These are phyloP conservation scores for Trachelus stipa DNA, from an alignment of 2,888 invertebrate genomes.

Conservation along the genomic window DNA sequence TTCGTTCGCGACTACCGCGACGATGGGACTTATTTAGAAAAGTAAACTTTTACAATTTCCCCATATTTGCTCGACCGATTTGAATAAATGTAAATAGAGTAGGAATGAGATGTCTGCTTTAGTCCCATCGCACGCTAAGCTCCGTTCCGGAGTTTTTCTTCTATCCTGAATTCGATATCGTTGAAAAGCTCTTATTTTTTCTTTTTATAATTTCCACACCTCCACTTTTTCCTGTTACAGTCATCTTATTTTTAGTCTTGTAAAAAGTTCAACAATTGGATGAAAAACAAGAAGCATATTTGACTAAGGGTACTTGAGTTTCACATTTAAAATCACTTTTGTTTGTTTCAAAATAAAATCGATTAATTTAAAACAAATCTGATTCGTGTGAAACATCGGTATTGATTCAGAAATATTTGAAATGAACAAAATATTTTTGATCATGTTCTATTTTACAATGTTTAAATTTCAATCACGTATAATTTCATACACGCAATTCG, in stretches of 20 bases:
- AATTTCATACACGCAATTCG: not conserved
- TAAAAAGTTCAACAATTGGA: not conserved
- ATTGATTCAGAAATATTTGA: not conserved
- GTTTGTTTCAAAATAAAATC: not conserved
- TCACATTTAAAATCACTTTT: not conserved
- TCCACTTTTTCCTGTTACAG: not conserved
- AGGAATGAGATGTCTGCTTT: not conserved
- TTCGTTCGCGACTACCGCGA: not conserved
- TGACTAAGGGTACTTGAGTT: not conserved
- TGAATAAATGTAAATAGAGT: not conserved
- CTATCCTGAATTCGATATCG: not conserved
- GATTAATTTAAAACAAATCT: not conserved
- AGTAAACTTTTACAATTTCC: not conserved
- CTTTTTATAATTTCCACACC: not conserved
- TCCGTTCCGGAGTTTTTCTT: not conserved
- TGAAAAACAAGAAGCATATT: not conserved
- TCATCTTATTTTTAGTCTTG: not conserved
- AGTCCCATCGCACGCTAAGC: not conserved
- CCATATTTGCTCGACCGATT: not conserved
- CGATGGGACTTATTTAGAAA: not conserved
- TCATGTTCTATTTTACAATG: not conserved
- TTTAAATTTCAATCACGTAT: not conserved
- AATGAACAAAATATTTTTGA: not conserved
- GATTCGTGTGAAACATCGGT: not conserved
- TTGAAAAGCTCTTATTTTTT: not conserved